Evolutionary conservation across 1,140 invertebrate species (phyloP).

Genomic region (Chrysoperla carnea): DNA sequence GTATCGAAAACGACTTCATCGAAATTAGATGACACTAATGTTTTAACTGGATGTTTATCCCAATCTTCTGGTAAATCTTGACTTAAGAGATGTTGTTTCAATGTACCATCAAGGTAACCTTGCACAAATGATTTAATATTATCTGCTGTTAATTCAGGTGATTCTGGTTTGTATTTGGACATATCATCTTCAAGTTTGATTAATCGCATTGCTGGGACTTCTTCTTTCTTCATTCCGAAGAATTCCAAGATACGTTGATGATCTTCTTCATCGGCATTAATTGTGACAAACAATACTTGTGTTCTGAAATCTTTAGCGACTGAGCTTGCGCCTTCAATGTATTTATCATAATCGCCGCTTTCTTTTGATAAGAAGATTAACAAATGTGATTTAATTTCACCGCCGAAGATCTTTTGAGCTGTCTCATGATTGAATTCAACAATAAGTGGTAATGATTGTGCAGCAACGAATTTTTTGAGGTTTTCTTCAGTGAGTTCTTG

Average conservation of each 20-base stretch:
- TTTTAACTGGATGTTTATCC: constrained; percentile 90
- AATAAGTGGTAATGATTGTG: constrained; percentile 78
- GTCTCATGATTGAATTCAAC: constrained; percentile 97
- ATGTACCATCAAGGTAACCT: constrained; percentile 75
- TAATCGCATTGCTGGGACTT: constrained; percentile 81
- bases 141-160: constrained; percentile 54
- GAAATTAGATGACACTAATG: constrained; percentile 89
- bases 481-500: constrained; percentile 45
- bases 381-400: constrained; percentile 91
- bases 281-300: constrained; percentile 87
- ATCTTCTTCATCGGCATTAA: constrained; percentile 89
- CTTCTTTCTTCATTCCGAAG: constrained; percentile 92
- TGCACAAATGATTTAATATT: constrained; percentile 71
- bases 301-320: constrained; percentile 81
- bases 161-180: constrained; percentile 92
- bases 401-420: constrained; percentile 94
- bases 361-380: constrained; percentile 89
- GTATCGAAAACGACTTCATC: constrained; percentile 81
- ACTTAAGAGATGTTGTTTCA: constrained; percentile 87
- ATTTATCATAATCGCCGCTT: constrained; percentile 62
- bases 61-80: constrained; percentile 94
- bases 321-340: constrained; percentile 52
- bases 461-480: constrained; percentile 69
- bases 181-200: constrained; percentile 95
- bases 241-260: constrained; percentile 95